Percentiles rank a stretch among this genome's conserved stretches.
phyloP scores from a whole-genome alignment of 2,797 vertebrate species.

The Syngnathus acus region DNA sequence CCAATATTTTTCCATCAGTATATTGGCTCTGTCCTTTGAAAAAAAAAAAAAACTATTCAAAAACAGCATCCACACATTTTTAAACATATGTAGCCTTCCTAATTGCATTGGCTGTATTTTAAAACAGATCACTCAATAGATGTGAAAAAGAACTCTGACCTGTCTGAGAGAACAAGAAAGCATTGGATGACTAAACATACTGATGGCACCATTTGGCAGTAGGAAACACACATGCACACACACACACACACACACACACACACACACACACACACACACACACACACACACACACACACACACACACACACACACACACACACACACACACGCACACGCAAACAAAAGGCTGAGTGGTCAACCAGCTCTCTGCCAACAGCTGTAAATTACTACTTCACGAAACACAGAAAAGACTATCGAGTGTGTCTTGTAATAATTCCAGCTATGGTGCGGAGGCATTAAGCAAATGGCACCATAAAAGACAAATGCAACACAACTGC shows the following conservation, averaged over 20 bases:
- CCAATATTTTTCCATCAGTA: not conserved
- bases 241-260: not conserved
- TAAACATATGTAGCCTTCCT: not conserved
- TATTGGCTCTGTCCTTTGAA: not conserved
- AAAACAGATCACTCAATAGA: constrained; percentile 25
- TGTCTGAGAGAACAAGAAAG: constrained; percentile 38
- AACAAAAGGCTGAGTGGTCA: constrained; percentile 53
- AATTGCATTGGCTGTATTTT: constrained; percentile 13
- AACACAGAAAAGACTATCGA: constrained; percentile 7
- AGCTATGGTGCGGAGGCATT: constrained; percentile 11
- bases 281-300: not conserved
- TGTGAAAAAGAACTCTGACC: constrained; percentile 16
- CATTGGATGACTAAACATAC: constrained; percentile 28
- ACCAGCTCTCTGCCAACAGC: constrained; percentile 51
- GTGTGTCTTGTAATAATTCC: constrained; percentile 3
- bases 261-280: not conserved
- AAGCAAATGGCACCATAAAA: constrained; percentile 14
- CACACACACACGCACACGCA: not conserved
- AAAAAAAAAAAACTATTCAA: constrained; percentile 15
- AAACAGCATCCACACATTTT: constrained; percentile 21
- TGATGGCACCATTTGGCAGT: constrained; percentile 59
- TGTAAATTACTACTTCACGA: constrained; percentile 35
- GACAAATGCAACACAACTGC: constrained; percentile 13
- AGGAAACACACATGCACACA: not conserved
- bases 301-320: not conserved